Conservation (phyloP, 2,797 vertebrate genomes). For the Varecia variegata region DNA sequence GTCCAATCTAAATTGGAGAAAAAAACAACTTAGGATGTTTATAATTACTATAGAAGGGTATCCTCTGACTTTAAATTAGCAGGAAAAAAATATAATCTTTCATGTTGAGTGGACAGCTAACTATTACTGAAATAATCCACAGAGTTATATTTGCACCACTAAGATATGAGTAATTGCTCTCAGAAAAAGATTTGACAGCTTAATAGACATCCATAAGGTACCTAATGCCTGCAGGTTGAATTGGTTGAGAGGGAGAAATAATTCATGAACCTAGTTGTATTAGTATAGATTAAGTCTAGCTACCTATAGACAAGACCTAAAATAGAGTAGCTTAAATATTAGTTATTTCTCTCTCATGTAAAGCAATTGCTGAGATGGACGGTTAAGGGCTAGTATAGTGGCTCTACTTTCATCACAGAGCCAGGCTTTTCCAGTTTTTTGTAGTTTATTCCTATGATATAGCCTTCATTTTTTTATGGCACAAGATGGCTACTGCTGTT, state of each 20-base stretch:
- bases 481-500: neutral
- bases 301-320: neutral
- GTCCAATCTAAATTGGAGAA: neutral
- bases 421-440: neutral
- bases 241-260: neutral
- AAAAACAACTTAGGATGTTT: slow-evolving; percentile 11
- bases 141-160: neutral
- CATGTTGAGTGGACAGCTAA: neutral
- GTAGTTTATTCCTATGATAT: neutral
- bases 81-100: neutral
- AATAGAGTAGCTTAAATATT: slow-evolving; percentile 3
- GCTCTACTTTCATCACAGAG: neutral
- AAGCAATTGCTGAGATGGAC: neutral
- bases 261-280: neutral
- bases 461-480: neutral
- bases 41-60: neutral
- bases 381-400: neutral
- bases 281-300: neutral
- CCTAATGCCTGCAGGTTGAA: neutral
- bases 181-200: slow-evolving; percentile 26
- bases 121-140: neutral
- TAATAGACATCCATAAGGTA: neutral
- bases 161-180: neutral
- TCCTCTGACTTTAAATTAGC: neutral
- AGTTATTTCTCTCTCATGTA: neutral